These are phyloP conservation scores for Lethenteron camtschaticum DNA, from an alignment of 2,113 vertebrate species.

Conservation along the genomic window DNA sequence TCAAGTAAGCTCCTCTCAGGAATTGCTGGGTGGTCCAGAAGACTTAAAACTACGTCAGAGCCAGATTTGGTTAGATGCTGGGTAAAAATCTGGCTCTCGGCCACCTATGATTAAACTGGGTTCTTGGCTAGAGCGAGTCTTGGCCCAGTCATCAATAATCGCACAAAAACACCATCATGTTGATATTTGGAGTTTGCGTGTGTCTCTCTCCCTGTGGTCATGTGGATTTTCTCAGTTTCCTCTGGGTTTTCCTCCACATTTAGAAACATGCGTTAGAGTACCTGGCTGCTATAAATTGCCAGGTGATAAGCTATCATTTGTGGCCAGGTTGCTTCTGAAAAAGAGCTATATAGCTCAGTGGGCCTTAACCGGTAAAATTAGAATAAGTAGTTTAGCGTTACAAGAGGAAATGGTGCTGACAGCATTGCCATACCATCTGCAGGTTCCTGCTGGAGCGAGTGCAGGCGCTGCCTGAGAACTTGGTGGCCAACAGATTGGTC, in stretches of 20 bases:
- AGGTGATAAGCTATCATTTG: too few relatives aligned
- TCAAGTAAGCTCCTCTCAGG: slow-evolving; percentile 37
- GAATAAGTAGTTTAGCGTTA: too few relatives aligned
- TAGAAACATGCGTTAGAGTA: too few relatives aligned
- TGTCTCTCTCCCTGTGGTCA: too few relatives aligned
- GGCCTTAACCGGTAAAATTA: neutral
- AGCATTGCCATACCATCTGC: slow-evolving; percentile 10
- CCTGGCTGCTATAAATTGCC: too few relatives aligned
- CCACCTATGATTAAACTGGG: neutral
- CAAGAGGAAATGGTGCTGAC: too few relatives aligned
- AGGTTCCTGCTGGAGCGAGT: slow-evolving; percentile 75
- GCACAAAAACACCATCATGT: neutral
- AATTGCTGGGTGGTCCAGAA: neutral
- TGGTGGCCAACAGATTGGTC: slow-evolving; percentile 56
- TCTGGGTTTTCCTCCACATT: too few relatives aligned
- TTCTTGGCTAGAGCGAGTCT: neutral
- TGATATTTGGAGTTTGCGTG: neutral
- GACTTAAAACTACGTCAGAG: neutral
- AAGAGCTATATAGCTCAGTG: neutral
- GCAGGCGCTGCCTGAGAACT: slow-evolving; percentile 53
- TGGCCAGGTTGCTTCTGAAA: too few relatives aligned
- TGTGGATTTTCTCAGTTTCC: too few relatives aligned
- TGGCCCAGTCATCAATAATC: neutral
- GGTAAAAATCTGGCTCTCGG: slow-evolving; percentile 17
- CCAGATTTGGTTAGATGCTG: neutral